Evolutionary conservation across 2,797 vertebrate genomes (phyloP).

Genomic region (Lycodopsis pacificus): DNA sequence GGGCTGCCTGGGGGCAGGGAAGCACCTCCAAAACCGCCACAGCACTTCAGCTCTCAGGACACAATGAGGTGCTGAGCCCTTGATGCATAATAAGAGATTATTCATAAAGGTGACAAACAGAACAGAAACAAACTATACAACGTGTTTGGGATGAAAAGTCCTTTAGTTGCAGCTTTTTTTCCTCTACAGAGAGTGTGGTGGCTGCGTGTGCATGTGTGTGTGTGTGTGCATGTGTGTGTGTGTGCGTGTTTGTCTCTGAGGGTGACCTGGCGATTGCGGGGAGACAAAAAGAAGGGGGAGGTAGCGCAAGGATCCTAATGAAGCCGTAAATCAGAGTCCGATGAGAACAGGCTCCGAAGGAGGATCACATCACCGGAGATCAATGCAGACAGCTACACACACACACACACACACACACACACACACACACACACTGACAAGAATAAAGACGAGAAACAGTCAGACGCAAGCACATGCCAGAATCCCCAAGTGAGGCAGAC

Average conservation of each 20-base stretch:
- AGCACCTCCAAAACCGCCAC: constrained; percentile 72
- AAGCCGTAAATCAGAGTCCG: constrained; percentile 82
- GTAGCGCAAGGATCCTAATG: constrained; percentile 75
- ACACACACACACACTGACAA: constrained; percentile 38
- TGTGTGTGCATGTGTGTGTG: neutral
- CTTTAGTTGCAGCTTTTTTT: constrained; percentile 51
- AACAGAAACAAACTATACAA: constrained; percentile 69
- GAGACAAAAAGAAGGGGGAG: constrained; percentile 68
- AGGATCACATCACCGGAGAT: constrained; percentile 81
- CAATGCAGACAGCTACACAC: constrained; percentile 73
- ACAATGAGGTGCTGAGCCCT: constrained; percentile 75
- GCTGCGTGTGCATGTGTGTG: neutral
- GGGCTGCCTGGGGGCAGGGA: constrained; percentile 71
- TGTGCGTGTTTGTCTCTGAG: constrained; percentile 29
- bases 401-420: constrained; percentile 45
- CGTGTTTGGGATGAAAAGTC: constrained; percentile 63
- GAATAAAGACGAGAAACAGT: constrained; percentile 62
- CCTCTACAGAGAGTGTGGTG: constrained; percentile 1
- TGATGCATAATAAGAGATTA: constrained; percentile 76
- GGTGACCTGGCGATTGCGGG: constrained; percentile 64
- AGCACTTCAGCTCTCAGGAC: constrained; percentile 69
- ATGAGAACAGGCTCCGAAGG: constrained; percentile 79
- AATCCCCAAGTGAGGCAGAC: constrained; percentile 56
- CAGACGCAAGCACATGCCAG: constrained; percentile 59
- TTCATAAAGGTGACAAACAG: constrained; percentile 76